Evolutionary conservation across 2,888 invertebrate genomes (phyloP).

Genomic region (Orchesella flavescens): DNA sequence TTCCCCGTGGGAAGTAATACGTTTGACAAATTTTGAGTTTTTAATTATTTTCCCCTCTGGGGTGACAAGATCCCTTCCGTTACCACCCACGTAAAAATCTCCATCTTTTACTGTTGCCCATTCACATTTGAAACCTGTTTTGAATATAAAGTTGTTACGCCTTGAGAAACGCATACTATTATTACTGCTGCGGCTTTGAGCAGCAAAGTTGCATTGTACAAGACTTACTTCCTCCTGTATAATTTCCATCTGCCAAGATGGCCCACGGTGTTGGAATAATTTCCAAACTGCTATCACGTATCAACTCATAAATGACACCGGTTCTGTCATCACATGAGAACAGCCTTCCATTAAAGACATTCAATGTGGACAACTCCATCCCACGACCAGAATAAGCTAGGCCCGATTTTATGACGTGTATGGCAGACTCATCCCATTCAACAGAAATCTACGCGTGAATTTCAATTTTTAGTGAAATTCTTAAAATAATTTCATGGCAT

Average conservation of each 20-base stretch:
- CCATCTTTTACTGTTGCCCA: conserved; percentile 96
- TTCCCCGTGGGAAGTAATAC: conserved; percentile 85
- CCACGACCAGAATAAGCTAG: conserved; percentile 89
- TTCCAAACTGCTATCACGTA: conserved; percentile 74
- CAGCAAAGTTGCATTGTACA: background rate
- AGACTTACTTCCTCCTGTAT: conserved; percentile 19
- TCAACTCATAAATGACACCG: conserved; percentile 84
- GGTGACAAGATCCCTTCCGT: conserved; percentile 98
- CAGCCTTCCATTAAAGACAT: conserved; percentile 91
- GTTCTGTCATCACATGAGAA: conserved; percentile 95
- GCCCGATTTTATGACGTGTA: conserved; percentile 81
- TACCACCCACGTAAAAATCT: conserved; percentile 90
- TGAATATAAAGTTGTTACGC: background rate
- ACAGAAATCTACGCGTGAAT: conserved; percentile 76
- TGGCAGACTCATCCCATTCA: conserved; percentile 82
- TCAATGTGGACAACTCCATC: conserved; percentile 96
- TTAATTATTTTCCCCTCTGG: conserved; percentile 86
- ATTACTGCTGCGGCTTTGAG: no score
- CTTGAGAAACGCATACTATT: no score
- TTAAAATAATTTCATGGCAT: background rate
- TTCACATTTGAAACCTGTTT: conserved; percentile 90
- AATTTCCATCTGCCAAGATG: conserved; percentile 78
- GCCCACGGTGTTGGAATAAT: conserved; percentile 82
- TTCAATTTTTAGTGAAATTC: no score
- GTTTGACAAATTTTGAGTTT: conserved; percentile 95